These are phyloP conservation scores for Drosophila paranaensis DNA, from an alignment of 2,888 invertebrate species.

Conservation along the genomic window DNA sequence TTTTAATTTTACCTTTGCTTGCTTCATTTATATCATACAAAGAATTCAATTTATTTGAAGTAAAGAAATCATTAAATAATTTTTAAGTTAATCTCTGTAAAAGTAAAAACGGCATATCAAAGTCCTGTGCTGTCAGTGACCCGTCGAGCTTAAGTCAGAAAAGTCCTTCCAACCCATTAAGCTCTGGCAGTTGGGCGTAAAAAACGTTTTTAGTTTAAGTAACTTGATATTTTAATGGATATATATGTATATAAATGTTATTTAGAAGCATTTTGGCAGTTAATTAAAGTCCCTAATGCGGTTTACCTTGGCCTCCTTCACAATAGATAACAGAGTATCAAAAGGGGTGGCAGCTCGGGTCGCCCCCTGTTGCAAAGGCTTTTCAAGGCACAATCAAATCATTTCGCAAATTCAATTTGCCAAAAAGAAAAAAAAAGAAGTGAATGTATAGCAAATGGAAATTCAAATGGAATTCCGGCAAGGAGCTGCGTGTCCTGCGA, in stretches of 20 bases:
- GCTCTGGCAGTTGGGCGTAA: conserved; percentile 7
- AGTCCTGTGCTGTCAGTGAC: conserved; percentile 8
- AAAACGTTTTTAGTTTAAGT: conserved; percentile 48
- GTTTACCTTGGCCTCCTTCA: conserved; percentile 48
- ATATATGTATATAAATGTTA: conserved; percentile 18
- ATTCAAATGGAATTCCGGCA: conserved; percentile 68
- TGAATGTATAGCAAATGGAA: conserved; percentile 52
- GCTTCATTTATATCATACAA: too few relatives aligned
- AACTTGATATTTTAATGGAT: conserved; percentile 83
- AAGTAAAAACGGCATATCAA: conserved; percentile 4
- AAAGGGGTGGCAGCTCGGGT: conserved; percentile 57
- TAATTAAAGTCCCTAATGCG: conserved; percentile 78
- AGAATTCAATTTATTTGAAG: too few relatives aligned
- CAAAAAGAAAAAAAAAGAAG: conserved; percentile 38
- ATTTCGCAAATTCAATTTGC: conserved; percentile 75
- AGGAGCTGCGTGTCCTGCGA: conserved; percentile 29
- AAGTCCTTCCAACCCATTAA: conserved; percentile 56
- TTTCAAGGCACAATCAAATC: conserved; percentile 76
- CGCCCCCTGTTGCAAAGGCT: conserved; percentile 34
- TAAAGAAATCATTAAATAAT: not conserved
- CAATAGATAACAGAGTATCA: not conserved
- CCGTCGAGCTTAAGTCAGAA: conserved; percentile 41
- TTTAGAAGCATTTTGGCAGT: conserved; percentile 54
- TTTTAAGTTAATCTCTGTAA: not conserved
- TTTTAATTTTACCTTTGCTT: too few relatives aligned